These are phyloP conservation scores for Mustela lutreola DNA, from an alignment of 2,113 vertebrate genomes.

Conservation along the genomic window DNA sequence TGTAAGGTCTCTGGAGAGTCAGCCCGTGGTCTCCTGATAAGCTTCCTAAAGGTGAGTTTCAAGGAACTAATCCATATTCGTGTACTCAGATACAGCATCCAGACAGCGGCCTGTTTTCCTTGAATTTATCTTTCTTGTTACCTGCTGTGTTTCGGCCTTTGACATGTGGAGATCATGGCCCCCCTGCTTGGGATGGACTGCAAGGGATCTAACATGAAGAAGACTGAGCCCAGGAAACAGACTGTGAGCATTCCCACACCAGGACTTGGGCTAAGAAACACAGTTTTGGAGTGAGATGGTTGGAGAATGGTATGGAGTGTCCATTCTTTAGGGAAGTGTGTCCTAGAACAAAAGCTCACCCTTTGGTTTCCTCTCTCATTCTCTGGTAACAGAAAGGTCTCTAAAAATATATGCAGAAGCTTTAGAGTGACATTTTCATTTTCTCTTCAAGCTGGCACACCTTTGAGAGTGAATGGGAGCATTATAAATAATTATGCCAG, in stretches of 20 bases:
- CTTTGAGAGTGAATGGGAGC: neutral
- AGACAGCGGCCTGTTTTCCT: neutral
- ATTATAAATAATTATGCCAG: neutral
- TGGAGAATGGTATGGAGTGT: neutral
- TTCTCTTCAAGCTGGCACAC: neutral
- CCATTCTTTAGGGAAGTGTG: neutral
- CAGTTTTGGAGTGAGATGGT: neutral
- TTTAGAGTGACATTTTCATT: neutral
- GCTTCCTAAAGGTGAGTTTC: neutral
- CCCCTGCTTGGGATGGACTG: neutral
- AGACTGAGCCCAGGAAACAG: neutral
- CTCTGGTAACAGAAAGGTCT: slow-evolving; percentile 7
- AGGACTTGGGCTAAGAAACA: neutral
- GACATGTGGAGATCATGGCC: neutral
- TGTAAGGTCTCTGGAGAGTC: slow-evolving; percentile 25
- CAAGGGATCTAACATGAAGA: neutral
- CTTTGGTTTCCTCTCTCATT: neutral
- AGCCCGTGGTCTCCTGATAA: neutral
- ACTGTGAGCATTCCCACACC: neutral
- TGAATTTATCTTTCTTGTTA: slow-evolving; percentile 15
- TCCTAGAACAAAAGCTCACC: neutral
- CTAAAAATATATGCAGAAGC: neutral
- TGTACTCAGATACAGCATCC: neutral
- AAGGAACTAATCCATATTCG: neutral
- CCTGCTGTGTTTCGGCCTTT: neutral